phyloP scores from a whole-genome alignment of 2,113 vertebrate species.

The Corythornis vintsioides region DNA sequence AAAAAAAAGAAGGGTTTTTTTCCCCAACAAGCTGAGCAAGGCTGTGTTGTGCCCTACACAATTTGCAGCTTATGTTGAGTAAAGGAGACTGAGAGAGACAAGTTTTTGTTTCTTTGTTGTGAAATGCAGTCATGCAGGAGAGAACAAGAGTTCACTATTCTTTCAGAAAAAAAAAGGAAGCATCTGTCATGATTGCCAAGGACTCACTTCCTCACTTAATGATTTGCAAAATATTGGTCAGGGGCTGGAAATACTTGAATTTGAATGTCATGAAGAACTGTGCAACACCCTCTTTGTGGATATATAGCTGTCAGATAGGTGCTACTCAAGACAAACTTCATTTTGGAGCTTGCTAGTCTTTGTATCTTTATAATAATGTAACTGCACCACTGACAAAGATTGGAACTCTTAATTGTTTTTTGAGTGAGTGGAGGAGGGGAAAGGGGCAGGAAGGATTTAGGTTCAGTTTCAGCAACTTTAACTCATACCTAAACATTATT shows the following conservation, averaged over 20 bases:
- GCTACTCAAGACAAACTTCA: neutral
- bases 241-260: constrained; percentile 1
- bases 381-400: neutral
- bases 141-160: constrained; percentile 51
- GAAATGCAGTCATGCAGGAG: constrained; percentile 13
- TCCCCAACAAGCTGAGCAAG: neutral
- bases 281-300: neutral
- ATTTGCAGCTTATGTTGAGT: neutral
- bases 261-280: neutral
- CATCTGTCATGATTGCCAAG: constrained; percentile 26
- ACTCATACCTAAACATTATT: neutral
- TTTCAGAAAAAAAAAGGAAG: constrained; percentile 16
- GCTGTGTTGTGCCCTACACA: neutral
- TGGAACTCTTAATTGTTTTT: neutral
- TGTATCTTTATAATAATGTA: neutral
- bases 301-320: neutral
- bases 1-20: neutral
- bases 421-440: neutral
- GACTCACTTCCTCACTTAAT: neutral
- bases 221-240: constrained; percentile 1
- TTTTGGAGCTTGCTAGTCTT: neutral
- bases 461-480: neutral
- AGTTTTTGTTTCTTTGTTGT: constrained; percentile 4
- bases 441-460: neutral
- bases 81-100: neutral